Base-by-base conservation (phyloP, 2,888 invertebrate species). In the Ophion obscuratus region DNA sequence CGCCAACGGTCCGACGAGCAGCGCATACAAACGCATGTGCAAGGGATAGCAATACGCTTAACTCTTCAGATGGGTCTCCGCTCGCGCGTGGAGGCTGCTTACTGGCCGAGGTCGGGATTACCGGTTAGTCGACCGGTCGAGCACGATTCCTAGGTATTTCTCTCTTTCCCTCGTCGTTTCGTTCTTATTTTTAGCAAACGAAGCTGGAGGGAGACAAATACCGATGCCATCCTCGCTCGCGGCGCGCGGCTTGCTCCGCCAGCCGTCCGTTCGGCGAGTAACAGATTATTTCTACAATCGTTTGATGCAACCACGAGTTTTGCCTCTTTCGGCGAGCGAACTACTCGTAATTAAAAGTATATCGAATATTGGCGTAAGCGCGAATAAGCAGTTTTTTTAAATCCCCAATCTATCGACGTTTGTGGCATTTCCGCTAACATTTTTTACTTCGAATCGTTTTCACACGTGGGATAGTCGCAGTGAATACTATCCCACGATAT, bases 41-140 rank as follows among this genome's bases (percentile, higher is more conserved):
- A 7, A 68, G 24, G 17, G 14, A 27, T 31, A 14, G 17, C 44
- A 14, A 24, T 62, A 27, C 62, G 62, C 66, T 57, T 53, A 74
- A 75, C 74, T 79, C 67, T 78, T 66, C 44, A 59, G 61, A 44
- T 76, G 66, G 74, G 59, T 59, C 61, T 78, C 36, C 24, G 53
- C 40, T 84, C 68, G 67, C 40, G 62, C 44, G 27, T 27, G 68
- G 76, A 47, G 47, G 75, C 79, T 73, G 79, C 71, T 81, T 73
- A 64, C 81, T 80, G 81, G 82, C 71, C 85, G 85, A 85, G 85
- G 85, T 83, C 83, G 86, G 84, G 81, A 86, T 83, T 83, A 84
- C 86, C 84, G 86, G 86, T 83, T 84, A 81, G 81, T 62, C 86
- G 81, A 81, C 81, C 80, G 73, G 84, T 44, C 78, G 68, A 70